phyloP scores from a whole-genome alignment of 2,888 invertebrate species.

The Lobophora halterata region DNA sequence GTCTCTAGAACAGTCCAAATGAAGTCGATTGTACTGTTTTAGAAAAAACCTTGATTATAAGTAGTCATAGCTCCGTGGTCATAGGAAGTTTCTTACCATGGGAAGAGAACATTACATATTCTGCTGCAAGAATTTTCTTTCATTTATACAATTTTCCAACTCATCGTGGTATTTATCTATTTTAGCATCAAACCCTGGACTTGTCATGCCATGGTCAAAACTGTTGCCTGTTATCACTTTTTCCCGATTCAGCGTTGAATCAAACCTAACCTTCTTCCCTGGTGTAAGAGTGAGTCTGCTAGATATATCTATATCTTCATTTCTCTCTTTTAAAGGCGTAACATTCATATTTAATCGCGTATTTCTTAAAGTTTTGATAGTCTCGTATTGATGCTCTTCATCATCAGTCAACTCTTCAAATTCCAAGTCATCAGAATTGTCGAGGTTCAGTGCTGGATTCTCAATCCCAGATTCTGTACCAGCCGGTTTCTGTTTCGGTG shows the following conservation, averaged over 20 bases:
- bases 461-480: constrained; percentile 66
- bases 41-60: too few relatives aligned
- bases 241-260: constrained; percentile 71
- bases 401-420: constrained; percentile 61
- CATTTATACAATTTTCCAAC: constrained; percentile 75
- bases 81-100: too few relatives aligned
- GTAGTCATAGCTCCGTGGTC: too few relatives aligned
- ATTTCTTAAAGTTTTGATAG: constrained; percentile 67
- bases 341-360: constrained; percentile 69
- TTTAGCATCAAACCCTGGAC: constrained; percentile 71
- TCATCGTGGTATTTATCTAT: constrained; percentile 76
- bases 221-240: constrained; percentile 75
- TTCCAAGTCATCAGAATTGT: constrained; percentile 73
- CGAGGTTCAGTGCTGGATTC: constrained; percentile 67
- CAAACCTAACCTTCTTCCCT: constrained; percentile 72
- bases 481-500: constrained; percentile 50
- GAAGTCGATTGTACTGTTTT: too few relatives aligned
- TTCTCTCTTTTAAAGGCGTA: constrained; percentile 61
- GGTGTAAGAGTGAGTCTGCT: constrained; percentile 56
- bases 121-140: constrained; percentile 69
- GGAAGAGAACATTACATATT: constrained; percentile 72
- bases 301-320: constrained; percentile 50
- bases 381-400: constrained; percentile 69
- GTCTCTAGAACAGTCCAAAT: too few relatives aligned
- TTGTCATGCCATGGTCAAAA: constrained; percentile 66